These are phyloP conservation scores for Dione vanillae DNA, from an alignment of 2,888 invertebrate genomes.

Conservation along the genomic window DNA sequence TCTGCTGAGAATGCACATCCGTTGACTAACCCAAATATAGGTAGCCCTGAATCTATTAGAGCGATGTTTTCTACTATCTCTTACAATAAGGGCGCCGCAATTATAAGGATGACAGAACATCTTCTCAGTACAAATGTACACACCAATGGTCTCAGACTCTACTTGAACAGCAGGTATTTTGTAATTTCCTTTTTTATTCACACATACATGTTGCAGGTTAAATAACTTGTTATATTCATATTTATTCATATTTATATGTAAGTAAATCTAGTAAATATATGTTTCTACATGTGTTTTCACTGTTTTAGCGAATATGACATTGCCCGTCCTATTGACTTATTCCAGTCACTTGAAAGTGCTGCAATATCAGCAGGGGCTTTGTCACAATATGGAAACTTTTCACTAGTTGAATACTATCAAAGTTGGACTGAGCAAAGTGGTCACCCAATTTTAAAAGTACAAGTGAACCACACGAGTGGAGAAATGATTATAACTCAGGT, in stretches of 20 bases:
- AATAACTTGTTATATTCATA: too few species aligned
- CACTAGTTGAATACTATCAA: conserved; percentile 69
- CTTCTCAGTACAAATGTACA: conserved; percentile 82
- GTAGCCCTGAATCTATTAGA: conserved; percentile 83
- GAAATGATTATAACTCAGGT: conserved; percentile 76
- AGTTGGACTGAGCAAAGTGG: conserved; percentile 85
- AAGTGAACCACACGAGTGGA: conserved; percentile 72
- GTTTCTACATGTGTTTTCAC: not conserved
- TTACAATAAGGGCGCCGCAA: conserved; percentile 87
- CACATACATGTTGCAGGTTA: too few species aligned
- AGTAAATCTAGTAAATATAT: too few species aligned
- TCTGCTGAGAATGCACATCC: conserved; percentile 84
- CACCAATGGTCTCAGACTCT: conserved; percentile 79
- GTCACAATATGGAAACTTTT: conserved; percentile 66
- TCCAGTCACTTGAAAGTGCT: conserved; percentile 71
- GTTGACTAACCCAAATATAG: conserved; percentile 81
- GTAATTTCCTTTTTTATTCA: conserved; percentile 15
- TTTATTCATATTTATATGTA: too few species aligned
- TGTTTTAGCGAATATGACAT: conserved; percentile 65
- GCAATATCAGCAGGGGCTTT: conserved; percentile 57
- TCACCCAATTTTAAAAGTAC: conserved; percentile 84
- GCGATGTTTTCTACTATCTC: conserved; percentile 87
- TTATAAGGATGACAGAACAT: conserved; percentile 89
- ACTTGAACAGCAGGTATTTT: conserved; percentile 79
- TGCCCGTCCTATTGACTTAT: conserved; percentile 79